A percentile compares a stretch with the other conserved stretches of the same genome.
Conservation (phyloP, 2,888 invertebrate species). For the Stenichneumon culpator region DNA sequence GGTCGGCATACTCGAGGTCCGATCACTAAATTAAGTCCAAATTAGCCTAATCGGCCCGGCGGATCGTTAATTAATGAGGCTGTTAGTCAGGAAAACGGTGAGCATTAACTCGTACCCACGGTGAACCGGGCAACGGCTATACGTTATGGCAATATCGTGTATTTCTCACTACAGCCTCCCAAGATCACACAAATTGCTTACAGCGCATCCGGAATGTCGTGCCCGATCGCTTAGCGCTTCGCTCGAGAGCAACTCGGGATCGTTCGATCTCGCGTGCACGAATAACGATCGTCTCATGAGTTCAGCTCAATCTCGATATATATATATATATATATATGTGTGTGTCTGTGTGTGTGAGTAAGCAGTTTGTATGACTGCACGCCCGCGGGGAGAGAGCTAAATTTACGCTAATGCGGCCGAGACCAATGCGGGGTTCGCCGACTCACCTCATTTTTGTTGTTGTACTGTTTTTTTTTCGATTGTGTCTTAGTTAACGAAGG, state of each 20-base stretch:
- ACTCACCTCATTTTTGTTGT: neutral
- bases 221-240: slow-evolving; percentile 23
- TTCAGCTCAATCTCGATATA: neutral
- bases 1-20: slow-evolving; percentile 43
- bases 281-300: slow-evolving; percentile 32
- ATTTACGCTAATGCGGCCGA: neutral
- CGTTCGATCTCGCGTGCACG: slow-evolving; percentile 41
- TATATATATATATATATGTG: neutral
- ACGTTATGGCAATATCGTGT: slow-evolving; percentile 82
- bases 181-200: slow-evolving; percentile 82
- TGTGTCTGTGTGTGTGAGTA: neutral
- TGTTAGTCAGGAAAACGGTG: slow-evolving; percentile 79
- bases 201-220: slow-evolving; percentile 79
- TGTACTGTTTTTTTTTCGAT: neutral
- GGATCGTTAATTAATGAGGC: slow-evolving; percentile 82
- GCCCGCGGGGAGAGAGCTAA: slow-evolving; percentile 8
- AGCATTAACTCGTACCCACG: slow-evolving; percentile 81
- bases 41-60: slow-evolving; percentile 80
- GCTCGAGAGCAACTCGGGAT: neutral
- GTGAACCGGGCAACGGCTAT: slow-evolving; percentile 75
- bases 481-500: neutral
- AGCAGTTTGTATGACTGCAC: neutral
- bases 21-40: slow-evolving; percentile 81
- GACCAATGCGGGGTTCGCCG: neutral
- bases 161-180: slow-evolving; percentile 80